Percentiles rank a stretch among this genome's conserved stretches.
These are phyloP conservation scores for Dipodomys merriami DNA, from an alignment of 2,113 vertebrate genomes.

Conservation along the genomic window DNA sequence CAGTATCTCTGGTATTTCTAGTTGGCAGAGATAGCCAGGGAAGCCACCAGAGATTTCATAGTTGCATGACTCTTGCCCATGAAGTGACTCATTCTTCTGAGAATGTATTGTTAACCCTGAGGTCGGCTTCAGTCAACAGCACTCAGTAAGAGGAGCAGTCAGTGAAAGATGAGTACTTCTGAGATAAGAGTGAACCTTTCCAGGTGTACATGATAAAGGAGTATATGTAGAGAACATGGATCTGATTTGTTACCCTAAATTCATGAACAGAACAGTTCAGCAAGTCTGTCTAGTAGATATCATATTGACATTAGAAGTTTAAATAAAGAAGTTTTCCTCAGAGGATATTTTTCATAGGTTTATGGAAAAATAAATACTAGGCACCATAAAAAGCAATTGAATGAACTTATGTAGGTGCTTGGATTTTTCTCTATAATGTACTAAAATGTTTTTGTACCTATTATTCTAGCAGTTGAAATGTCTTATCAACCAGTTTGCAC, in stretches of 20 bases:
- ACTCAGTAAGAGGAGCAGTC: background rate
- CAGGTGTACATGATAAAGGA: background rate
- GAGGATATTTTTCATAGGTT: background rate
- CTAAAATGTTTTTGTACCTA: background rate
- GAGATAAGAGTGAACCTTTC: background rate
- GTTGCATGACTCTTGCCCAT: background rate
- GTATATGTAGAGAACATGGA: background rate
- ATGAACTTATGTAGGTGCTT: background rate
- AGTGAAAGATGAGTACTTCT: slow-evolving; percentile 1
- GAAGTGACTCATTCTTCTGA: slow-evolving; percentile 63
- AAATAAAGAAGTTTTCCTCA: slow-evolving; percentile 4
- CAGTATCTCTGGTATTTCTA: slow-evolving; percentile 54
- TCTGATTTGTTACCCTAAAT: background rate
- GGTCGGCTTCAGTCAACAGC: slow-evolving; percentile 31
- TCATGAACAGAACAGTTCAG: background rate
- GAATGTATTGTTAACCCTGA: slow-evolving; percentile 55
- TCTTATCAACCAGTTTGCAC: background rate
- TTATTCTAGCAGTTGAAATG: background rate
- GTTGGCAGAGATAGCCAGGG: slow-evolving; percentile 1
- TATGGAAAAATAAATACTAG: background rate
- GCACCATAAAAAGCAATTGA: background rate
- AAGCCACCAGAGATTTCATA: slow-evolving; percentile 48
- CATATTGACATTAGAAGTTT: background rate
- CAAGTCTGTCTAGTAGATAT: background rate
- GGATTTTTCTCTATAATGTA: background rate